phyloP scores from a whole-genome alignment of 1,140 invertebrate species.

The Drosophila equinoxialis region DNA sequence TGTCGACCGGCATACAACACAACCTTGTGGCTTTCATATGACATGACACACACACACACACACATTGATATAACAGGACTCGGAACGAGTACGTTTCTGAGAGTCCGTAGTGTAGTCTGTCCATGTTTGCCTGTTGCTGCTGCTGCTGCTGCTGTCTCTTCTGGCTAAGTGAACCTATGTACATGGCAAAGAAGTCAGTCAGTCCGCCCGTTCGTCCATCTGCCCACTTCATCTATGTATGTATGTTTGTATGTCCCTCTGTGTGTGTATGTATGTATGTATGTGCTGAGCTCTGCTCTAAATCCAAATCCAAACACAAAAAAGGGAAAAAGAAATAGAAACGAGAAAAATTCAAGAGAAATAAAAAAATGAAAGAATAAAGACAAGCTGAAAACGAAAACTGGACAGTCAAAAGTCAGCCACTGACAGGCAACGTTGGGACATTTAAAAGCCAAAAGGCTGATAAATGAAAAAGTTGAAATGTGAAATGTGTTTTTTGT shows the following conservation, averaged over 20 bases:
- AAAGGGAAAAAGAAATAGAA: slow-evolving; percentile 29
- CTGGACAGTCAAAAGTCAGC: slow-evolving; percentile 66
- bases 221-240: slow-evolving; percentile 19
- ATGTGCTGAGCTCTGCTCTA: slow-evolving; percentile 41
- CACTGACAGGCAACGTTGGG: slow-evolving; percentile 54
- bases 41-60: slow-evolving; percentile 46
- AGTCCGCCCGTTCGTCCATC: neutral
- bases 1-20: slow-evolving; percentile 64
- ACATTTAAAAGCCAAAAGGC: slow-evolving; percentile 67
- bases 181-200: slow-evolving; percentile 23
- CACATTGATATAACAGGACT: slow-evolving; percentile 6
- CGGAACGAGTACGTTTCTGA: slow-evolving; percentile 16
- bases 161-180: slow-evolving; percentile 19
- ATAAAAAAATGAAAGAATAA: slow-evolving; percentile 31
- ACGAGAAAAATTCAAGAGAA: slow-evolving; percentile 25
- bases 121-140: slow-evolving; percentile 32
- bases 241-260: too few relatives aligned
- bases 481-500: slow-evolving; percentile 56
- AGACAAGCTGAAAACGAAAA: slow-evolving; percentile 63
- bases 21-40: slow-evolving; percentile 71
- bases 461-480: slow-evolving; percentile 74
- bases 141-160: slow-evolving; percentile 26
- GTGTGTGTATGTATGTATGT: neutral
- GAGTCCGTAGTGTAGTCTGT: slow-evolving; percentile 23
- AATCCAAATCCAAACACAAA: slow-evolving; percentile 43